Evolutionary conservation across 2,113 vertebrate genomes (phyloP).

Genomic region (Talpa occidentalis): DNA sequence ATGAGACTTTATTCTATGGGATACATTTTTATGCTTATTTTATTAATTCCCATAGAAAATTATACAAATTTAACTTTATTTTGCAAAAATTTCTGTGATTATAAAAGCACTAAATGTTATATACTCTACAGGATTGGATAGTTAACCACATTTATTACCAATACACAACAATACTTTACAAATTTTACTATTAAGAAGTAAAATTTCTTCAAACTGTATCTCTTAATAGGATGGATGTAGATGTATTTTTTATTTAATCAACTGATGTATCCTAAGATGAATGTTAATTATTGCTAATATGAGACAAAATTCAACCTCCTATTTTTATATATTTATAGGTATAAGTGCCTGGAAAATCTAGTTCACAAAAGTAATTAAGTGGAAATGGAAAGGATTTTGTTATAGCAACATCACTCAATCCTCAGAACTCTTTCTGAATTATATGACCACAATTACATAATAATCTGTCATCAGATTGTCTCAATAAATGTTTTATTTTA

Average conservation of each 20-base stretch:
- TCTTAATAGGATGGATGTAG: neutral
- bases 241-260: neutral
- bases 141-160: conserved; percentile 9
- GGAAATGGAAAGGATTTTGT: conserved; percentile 38
- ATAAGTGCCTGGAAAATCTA: conserved; percentile 12
- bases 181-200: conserved; percentile 36
- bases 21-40: conserved; percentile 23
- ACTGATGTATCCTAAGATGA: conserved; percentile 27
- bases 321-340: neutral
- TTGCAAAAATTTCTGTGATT: conserved; percentile 32
- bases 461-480: conserved; percentile 16
- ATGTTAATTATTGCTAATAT: conserved; percentile 14
- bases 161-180: neutral
- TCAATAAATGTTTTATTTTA: conserved; percentile 56
- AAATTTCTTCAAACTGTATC: neutral
- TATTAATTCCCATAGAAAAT: neutral
- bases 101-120: conserved; percentile 1
- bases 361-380: conserved; percentile 22
- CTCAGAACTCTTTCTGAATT: conserved; percentile 29
- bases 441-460: neutral
- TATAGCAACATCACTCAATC: neutral
- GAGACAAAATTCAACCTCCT: neutral
- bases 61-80: conserved; percentile 25
- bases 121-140: neutral
- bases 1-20: conserved; percentile 9